A percentile compares a stretch with the other conserved stretches of the same genome.
phyloP scores from a whole-genome alignment of 2,888 invertebrate species.

The Drosophila multiciliata region DNA sequence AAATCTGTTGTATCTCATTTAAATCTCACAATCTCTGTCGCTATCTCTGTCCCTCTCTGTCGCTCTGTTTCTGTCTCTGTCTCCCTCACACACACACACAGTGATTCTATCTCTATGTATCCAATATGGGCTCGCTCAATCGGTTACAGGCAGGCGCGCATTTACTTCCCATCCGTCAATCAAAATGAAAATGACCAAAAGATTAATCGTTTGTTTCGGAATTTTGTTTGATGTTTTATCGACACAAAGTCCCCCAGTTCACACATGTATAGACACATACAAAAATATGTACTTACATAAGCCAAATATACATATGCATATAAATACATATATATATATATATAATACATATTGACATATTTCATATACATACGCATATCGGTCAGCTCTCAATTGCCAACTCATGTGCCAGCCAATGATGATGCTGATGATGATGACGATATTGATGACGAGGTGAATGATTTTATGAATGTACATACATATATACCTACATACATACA shows the following conservation, averaged over 20 bases:
- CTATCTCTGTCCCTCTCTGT: neutral
- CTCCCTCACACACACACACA: neutral
- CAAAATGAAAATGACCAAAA: conserved; percentile 84
- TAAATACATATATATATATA: conserved; percentile 9
- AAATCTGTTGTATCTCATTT: conserved; percentile 51
- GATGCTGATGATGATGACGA: conserved; percentile 16
- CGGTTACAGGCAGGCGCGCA: conserved; percentile 56
- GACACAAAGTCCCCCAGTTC: conserved; percentile 69
- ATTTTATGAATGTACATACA: conserved; percentile 7
- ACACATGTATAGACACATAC: conserved; percentile 17
- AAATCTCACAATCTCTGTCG: conserved; percentile 12
- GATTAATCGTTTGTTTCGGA: conserved; percentile 84
- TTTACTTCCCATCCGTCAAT: conserved; percentile 83
- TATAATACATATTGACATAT: conserved; percentile 3
- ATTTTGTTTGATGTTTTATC: conserved; percentile 83
- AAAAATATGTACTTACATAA: conserved; percentile 6
- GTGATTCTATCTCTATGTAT: conserved; percentile 3
- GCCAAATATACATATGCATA: conserved; percentile 2
- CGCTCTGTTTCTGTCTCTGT: neutral
- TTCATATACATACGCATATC: conserved; percentile 7
- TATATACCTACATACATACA: neutral
- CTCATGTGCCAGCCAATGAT: conserved; percentile 49
- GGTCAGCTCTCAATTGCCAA: conserved; percentile 58
- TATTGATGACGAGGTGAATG: conserved; percentile 35
- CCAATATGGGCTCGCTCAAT: conserved; percentile 41